Conservation (phyloP, 2,797 vertebrate species). For the Kryptolebias ocellatus region DNA sequence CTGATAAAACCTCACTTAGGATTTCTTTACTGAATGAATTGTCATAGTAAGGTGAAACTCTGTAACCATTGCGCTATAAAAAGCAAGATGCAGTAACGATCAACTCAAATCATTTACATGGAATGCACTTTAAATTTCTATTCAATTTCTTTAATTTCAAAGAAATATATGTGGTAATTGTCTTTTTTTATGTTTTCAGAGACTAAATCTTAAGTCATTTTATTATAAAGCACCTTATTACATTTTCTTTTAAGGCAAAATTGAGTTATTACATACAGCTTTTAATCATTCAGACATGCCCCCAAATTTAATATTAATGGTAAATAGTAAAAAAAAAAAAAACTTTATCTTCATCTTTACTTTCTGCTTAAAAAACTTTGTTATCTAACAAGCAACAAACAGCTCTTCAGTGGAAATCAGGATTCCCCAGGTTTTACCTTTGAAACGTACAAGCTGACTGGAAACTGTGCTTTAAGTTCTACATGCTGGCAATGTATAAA, state of each 20-base stretch:
- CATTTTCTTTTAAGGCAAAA: conserved; percentile 31
- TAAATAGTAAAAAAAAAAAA: conserved; percentile 16
- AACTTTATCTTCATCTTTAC: conserved; percentile 13
- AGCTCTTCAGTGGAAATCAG: conserved; percentile 29
- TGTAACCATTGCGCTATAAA: conserved; percentile 23
- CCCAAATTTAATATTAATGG: conserved; percentile 22
- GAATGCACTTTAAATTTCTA: conserved; percentile 79
- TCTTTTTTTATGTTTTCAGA: conserved; percentile 55
- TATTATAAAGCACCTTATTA: conserved; percentile 78
- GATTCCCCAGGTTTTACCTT: conserved; percentile 38
- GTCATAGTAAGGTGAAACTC: conserved; percentile 38
- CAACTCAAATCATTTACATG: conserved; percentile 69
- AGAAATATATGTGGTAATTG: conserved; percentile 60
- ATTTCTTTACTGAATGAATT: conserved; percentile 27
- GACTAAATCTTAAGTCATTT: conserved; percentile 66
- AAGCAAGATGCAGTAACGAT: conserved; percentile 62
- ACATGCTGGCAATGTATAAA: conserved; percentile 65
- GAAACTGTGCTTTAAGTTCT: conserved; percentile 70
- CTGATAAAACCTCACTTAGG: conserved; percentile 47
- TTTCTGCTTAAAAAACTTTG: conserved; percentile 27
- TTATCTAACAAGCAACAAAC: conserved; percentile 32
- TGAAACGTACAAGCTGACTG: conserved; percentile 69
- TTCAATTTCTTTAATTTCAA: conserved; percentile 64
- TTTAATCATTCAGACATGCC: conserved; percentile 17
- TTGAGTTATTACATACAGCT: conserved; percentile 31